Evolutionary conservation across 1,140 invertebrate species (phyloP), one percentile per base, ranked within the genome.

Genomic region (Epicauta chinensis): DNA sequence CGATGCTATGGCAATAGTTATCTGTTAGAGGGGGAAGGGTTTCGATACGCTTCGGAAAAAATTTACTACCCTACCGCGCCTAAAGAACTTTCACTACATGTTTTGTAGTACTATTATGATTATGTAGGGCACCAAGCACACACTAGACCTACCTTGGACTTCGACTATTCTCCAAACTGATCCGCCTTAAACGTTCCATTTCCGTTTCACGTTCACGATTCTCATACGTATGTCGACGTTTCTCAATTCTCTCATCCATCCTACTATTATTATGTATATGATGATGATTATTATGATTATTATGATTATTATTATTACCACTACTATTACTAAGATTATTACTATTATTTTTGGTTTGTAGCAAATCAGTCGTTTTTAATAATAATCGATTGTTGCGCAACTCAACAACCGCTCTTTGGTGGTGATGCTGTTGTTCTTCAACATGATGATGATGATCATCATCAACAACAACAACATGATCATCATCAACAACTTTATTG

Each of bases 181-280:
- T 49, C 32, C 64, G 50, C 39, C 58, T 53, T 39, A 59, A 37
- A 16, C 57, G 55, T 10, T 68, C 66, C 3, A 36, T 10, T 23
- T 65, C 64, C 3, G 37, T 48, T 16, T 66, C 64, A 31, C 59
- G 49, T 16, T 68, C 66, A 32, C 66, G 53, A 16, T 41, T 55
- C 23, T 68, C 66, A 32, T 56, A 68, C 11, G 66, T 66, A 51
- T 68, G 66, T 30, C 66, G 55, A 16, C 63, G 44, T 12, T 56
- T 59, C 48, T 66, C 64, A 23, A 23, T 7, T 7, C 7, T 7
- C 38, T 60, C 53, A 34, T 58, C 61, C 10, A 44, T 29, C 13
- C 38, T 13, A 15, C 59, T 60, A n/a, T 53, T 55, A 10, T 66
- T 56, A 30, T 50, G 46, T 9, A 4, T 34, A n/a, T 34, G 6